These are phyloP conservation scores for Calliphora vicina DNA, from an alignment of 1,140 invertebrate species.

Conservation along the genomic window DNA sequence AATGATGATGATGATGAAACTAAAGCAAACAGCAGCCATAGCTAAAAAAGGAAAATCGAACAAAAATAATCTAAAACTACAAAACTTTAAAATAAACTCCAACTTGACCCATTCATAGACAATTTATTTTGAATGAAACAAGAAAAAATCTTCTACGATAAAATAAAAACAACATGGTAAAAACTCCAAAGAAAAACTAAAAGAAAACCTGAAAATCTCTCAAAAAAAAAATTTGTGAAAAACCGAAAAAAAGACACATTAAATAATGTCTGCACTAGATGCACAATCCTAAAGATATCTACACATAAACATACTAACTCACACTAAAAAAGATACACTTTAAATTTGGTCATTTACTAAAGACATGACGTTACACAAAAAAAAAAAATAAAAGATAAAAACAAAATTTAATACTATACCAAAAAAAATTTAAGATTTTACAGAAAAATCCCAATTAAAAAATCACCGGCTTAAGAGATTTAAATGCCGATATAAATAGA, in stretches of 20 bases:
- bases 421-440: too few relatives aligned
- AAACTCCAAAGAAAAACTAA: neutral
- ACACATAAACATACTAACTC: too few relatives aligned
- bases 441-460: too few relatives aligned
- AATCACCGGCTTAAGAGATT: neutral
- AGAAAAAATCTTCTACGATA: too few relatives aligned
- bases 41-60: neutral
- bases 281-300: neutral
- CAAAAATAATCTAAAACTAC: neutral
- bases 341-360: neutral
- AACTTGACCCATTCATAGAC: conserved; percentile 15
- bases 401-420: too few relatives aligned
- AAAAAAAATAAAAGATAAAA: too few relatives aligned
- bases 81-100: neutral
- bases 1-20: neutral
- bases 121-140: neutral
- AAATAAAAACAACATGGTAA: neutral
- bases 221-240: neutral
- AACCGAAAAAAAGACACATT: neutral
- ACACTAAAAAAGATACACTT: neutral
- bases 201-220: neutral
- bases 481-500: neutral
- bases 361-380: neutral
- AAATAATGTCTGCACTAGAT: neutral
- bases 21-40: too few relatives aligned